Base-by-base conservation (phyloP, 2,797 vertebrate species). In the Mastacembelus armatus region DNA sequence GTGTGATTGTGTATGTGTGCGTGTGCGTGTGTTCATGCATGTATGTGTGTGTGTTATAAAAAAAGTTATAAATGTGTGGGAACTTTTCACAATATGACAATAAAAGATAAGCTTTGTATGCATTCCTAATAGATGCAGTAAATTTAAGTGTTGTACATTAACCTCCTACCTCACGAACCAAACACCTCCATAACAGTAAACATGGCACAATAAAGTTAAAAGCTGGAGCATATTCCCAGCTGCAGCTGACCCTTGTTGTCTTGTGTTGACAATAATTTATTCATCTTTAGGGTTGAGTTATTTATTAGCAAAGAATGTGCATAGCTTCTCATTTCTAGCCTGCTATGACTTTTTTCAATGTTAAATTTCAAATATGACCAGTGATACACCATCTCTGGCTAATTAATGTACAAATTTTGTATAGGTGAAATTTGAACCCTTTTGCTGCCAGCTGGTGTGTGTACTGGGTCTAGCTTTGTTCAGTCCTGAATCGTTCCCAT, bases 31-130 rank as follows among this genome's bases (percentile, higher is more conserved):
- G 51, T 27, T 43, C 18, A 42, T 9, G 39, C 58, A 51, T 29
- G 40, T 55, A 69, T 71, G 65, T 64, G 56, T 49, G 42, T 57
- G 38, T 71, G 51, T 70, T 16, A 18, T 6, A 29, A 47, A 22
- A n/a, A 7, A 22, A 43, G 19, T 12, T 38, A 5, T 43, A 10
- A 21, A 61, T 27, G 38, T 62, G 57, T 70, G 56, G 69, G 44
- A 78, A 61, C 55, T 62, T 72, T 75, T 66, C 39, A 44, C 59
- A 60, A 36, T 59, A 62, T 60, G 64, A 45, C 61, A 50, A 27
- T 66, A 51, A 57, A 49, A 74, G 58, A 78, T 69, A 1, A 39
- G 42, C 18, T 3, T 47, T 35, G 10, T 6, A 0, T 33, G 5
- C 38, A 24, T 77, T 70, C 50, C 24, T 71, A 9, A 63, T 4